These are phyloP conservation scores for Oceanites oceanicus DNA, from an alignment of 2,113 vertebrate species.

Conservation along the genomic window DNA sequence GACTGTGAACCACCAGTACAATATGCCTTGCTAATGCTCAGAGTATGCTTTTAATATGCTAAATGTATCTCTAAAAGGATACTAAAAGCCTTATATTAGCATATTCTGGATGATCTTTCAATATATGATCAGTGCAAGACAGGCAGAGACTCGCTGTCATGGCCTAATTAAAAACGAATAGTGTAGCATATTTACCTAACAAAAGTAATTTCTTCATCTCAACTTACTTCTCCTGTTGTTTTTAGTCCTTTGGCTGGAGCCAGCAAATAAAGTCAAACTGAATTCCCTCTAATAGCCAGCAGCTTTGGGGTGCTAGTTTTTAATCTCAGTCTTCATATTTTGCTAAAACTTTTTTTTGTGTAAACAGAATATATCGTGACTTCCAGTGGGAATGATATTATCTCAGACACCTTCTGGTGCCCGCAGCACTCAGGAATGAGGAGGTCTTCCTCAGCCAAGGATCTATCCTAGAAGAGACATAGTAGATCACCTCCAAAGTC, in stretches of 20 bases:
- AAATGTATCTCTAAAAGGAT: constrained; percentile 49
- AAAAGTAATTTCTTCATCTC: constrained; percentile 40
- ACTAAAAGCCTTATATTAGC: constrained; percentile 49
- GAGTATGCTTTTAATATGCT: constrained; percentile 39
- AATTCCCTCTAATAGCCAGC: neutral
- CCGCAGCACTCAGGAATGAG: neutral
- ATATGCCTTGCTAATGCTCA: neutral
- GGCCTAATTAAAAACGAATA: constrained; percentile 32
- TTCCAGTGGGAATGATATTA: neutral
- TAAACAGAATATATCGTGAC: neutral
- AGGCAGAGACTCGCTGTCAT: neutral
- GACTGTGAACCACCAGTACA: neutral
- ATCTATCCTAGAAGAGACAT: neutral
- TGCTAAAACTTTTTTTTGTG: neutral
- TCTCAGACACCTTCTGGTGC: neutral
- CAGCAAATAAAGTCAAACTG: neutral
- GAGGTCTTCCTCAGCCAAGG: neutral
- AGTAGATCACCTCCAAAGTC: neutral
- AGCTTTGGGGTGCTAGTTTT: neutral
- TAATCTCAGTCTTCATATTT: neutral
- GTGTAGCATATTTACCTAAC: constrained; percentile 6
- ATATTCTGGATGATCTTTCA: constrained; percentile 35
- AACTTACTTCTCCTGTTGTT: neutral
- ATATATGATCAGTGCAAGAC: neutral
- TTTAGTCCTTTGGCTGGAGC: neutral